Conservation (phyloP, 1,140 invertebrate genomes). For the Drosophila erecta region DNA sequence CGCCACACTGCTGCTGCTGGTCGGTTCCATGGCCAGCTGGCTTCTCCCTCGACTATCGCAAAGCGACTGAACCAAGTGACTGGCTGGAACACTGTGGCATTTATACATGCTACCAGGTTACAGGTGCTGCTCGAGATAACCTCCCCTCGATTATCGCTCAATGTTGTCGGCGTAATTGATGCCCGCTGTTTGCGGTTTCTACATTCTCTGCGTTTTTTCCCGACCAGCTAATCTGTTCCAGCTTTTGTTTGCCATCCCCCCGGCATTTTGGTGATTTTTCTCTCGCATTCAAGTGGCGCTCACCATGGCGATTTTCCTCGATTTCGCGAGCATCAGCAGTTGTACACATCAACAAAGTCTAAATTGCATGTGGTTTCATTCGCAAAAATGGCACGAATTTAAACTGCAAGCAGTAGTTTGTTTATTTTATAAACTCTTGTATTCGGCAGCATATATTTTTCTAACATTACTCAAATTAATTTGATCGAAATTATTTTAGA, state of each 20-base stretch:
- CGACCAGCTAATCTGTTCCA: constrained; percentile 37
- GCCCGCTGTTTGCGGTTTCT: constrained; percentile 25
- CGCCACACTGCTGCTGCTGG: constrained; percentile 23
- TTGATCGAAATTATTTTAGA: no score
- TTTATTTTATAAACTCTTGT: not conserved
- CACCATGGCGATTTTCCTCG: constrained; percentile 8
- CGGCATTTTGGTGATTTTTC: constrained; percentile 12
- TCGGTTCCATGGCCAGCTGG: constrained; percentile 19
- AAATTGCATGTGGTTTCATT: constrained; percentile 1
- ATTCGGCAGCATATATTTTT: not conserved
- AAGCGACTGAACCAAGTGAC: constrained; percentile 25
- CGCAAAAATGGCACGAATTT: not conserved
- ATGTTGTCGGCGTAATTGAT: constrained; percentile 45
- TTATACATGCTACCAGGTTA: not conserved
- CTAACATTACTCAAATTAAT: not conserved
- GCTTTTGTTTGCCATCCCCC: constrained; percentile 23
- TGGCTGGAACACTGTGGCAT: not conserved
- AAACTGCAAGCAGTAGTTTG: no score
- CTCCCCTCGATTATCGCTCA: constrained; percentile 51
- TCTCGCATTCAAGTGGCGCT: constrained; percentile 6
- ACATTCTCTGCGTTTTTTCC: not conserved
- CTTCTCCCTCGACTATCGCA: constrained; percentile 4
- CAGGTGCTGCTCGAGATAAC: constrained; percentile 46
- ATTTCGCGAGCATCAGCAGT: not conserved
- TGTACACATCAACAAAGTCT: not conserved